A percentile compares a stretch with the other conserved stretches of the same genome.
Conservation (phyloP, 2,797 vertebrate species). For the Babyrousa celebensis region DNA sequence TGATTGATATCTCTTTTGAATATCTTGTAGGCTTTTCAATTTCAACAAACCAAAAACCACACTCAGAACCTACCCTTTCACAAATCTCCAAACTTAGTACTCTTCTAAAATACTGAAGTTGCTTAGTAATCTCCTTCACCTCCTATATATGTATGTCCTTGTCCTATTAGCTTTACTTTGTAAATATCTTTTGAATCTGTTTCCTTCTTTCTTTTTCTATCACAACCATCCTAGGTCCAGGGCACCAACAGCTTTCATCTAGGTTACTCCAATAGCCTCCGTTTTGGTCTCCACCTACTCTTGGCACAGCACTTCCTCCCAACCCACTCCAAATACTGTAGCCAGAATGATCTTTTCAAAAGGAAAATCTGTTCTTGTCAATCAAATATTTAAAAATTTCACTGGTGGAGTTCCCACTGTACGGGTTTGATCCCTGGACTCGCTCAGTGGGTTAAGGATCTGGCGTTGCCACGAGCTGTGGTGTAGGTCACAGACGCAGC, state of each 20-base stretch:
- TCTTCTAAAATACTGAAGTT: background rate
- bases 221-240: background rate
- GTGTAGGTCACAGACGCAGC: no score
- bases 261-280: background rate
- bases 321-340: background rate
- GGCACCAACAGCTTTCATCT: background rate
- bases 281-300: background rate
- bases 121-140: slow-evolving; percentile 24
- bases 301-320: background rate
- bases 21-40: slow-evolving; percentile 22
- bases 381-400: background rate
- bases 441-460: no score
- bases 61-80: background rate
- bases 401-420: background rate
- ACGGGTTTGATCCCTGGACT: no score
- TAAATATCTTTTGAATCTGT: slow-evolving; percentile 14
- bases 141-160: background rate
- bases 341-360: slow-evolving; percentile 11
- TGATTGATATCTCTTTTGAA: background rate
- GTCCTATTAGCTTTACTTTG: background rate
- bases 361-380: background rate
- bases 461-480: no score
- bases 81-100: background rate
- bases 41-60: background rate
- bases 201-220: slow-evolving; percentile 35